Evolutionary conservation across 37 sponge, comb jelly and placozoan genomes (phyloP).

Genomic region (Petrosia ficiformis): DNA sequence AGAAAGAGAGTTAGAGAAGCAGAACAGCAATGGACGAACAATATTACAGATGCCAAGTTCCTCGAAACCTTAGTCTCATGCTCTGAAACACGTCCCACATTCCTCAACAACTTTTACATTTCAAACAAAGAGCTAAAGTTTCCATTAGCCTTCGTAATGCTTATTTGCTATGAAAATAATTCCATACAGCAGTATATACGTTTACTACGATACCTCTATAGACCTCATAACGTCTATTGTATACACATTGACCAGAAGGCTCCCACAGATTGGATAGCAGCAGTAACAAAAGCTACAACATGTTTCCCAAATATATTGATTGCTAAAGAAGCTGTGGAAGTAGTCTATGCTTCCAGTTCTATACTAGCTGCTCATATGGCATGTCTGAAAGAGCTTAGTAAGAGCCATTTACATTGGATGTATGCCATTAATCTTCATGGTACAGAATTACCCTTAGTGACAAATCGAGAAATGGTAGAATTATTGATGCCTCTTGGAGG

Average conservation of each 20-base stretch:
- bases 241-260: neutral
- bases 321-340: neutral
- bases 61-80: no score
- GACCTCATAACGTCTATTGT: conserved; percentile 4
- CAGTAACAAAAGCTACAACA: neutral
- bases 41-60: no score
- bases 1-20: no score
- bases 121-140: neutral
- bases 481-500: neutral
- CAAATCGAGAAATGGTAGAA: conserved; percentile 5
- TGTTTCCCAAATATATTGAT: neutral
- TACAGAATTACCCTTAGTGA: conserved; percentile 2
- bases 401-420: neutral
- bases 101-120: no score
- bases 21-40: no score
- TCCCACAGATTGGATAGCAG: neutral
- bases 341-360: neutral
- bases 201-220: neutral
- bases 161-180: neutral
- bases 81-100: no score
- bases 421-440: conserved; percentile 6
- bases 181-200: neutral
- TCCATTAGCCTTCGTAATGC: neutral
- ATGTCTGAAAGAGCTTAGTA: neutral
- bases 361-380: neutral